Evolutionary conservation across 2,797 vertebrate species (phyloP).

Genomic region (Spinus olivaceus): DNA sequence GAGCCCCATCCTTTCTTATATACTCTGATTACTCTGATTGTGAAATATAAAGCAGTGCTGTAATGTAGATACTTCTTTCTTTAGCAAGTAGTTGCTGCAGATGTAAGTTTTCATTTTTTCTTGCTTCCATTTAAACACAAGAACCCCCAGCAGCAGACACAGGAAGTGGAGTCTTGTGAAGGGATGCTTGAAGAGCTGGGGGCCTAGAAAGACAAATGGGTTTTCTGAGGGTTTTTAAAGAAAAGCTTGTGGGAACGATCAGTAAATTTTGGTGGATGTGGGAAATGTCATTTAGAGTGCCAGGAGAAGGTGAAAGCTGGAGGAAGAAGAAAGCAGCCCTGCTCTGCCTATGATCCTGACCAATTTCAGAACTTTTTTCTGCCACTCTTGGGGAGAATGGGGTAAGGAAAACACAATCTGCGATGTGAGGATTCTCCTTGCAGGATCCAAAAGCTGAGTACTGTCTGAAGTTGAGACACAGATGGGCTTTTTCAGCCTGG

Average conservation of each 20-base stretch:
- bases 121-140: background rate
- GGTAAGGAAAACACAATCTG: background rate
- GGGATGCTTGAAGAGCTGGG: background rate
- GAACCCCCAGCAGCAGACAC: background rate
- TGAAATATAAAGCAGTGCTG: conserved; percentile 3
- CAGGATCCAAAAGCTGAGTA: background rate
- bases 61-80: background rate
- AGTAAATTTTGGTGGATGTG: background rate
- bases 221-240: background rate
- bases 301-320: background rate
- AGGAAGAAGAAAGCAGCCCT: background rate
- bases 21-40: conserved; percentile 25
- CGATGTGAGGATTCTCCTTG: background rate
- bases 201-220: background rate
- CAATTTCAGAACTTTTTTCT: background rate
- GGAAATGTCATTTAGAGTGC: background rate
- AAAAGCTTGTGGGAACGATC: background rate
- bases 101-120: background rate
- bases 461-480: background rate
- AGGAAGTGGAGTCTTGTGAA: background rate
- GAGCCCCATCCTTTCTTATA: background rate
- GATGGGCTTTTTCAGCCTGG: background rate
- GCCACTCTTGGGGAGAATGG: background rate
- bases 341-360: background rate
- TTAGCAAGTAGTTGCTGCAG: background rate